These are phyloP conservation scores for Anhinga rufa DNA, from an alignment of 2,113 vertebrate genomes.

Conservation along the genomic window DNA sequence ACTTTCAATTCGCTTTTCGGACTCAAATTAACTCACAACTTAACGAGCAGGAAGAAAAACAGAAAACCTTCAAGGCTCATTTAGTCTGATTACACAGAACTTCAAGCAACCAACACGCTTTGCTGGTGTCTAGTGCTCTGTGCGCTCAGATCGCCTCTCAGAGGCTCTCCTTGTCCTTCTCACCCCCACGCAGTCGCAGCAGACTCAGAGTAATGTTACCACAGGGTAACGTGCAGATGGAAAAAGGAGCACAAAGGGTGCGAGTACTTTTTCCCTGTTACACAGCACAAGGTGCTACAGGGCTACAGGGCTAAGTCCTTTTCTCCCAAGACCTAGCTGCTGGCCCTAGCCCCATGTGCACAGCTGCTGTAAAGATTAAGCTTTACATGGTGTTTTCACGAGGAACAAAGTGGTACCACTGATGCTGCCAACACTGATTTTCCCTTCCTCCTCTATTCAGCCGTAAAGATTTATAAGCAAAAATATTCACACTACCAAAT, in stretches of 20 bases:
- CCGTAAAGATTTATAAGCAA: background rate
- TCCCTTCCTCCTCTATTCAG: background rate
- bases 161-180: background rate
- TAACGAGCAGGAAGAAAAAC: background rate
- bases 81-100: background rate
- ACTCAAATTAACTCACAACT: background rate
- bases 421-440: background rate
- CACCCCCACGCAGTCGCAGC: background rate
- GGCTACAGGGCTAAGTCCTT: rapidly evolving
- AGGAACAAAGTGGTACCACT: background rate
- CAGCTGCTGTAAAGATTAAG: background rate
- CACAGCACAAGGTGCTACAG: background rate
- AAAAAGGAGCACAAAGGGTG: background rate
- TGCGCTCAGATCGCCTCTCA: background rate
- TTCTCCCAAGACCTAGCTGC: background rate
- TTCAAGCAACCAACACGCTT: background rate
- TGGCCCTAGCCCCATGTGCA: background rate
- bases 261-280: background rate
- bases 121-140: background rate
- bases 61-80: background rate
- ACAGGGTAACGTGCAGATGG: background rate
- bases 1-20: background rate
- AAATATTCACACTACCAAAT: background rate
- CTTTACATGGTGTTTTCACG: background rate
- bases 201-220: background rate